A percentile compares a stretch with the other conserved stretches of the same genome.
Evolutionary conservation across 2,797 vertebrate species (phyloP).

Genomic region (Anabacerthia variegaticeps): DNA sequence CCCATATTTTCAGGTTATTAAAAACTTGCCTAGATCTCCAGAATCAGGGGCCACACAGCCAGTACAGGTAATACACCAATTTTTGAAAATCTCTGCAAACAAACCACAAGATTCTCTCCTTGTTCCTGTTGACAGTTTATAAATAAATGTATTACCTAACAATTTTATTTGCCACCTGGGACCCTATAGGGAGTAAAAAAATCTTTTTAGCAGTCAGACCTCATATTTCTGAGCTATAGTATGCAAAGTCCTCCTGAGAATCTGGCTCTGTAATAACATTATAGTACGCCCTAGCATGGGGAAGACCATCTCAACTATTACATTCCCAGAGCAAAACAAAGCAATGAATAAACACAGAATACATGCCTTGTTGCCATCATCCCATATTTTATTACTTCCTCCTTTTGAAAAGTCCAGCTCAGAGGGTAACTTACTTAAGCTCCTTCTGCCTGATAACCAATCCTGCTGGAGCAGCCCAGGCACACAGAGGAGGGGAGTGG

Average conservation of each 20-base stretch:
- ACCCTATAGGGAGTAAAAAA: background rate
- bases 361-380: background rate
- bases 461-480: background rate
- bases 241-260: background rate
- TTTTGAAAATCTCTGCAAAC: background rate
- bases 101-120: background rate
- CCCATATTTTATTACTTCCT: constrained; percentile 27
- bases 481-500: background rate
- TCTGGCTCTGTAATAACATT: background rate
- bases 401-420: background rate
- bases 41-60: background rate
- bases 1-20: background rate
- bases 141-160: background rate
- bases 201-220: background rate
- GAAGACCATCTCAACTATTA: background rate
- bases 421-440: constrained; percentile 33
- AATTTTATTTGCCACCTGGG: background rate
- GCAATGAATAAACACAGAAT: background rate
- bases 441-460: background rate
- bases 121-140: background rate
- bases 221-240: background rate
- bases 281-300: background rate
- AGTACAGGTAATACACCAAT: background rate
- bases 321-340: background rate
- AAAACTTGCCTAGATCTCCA: background rate